Conservation (phyloP, 2,113 vertebrate species). For the Dicerorhinus sumatrensis region DNA sequence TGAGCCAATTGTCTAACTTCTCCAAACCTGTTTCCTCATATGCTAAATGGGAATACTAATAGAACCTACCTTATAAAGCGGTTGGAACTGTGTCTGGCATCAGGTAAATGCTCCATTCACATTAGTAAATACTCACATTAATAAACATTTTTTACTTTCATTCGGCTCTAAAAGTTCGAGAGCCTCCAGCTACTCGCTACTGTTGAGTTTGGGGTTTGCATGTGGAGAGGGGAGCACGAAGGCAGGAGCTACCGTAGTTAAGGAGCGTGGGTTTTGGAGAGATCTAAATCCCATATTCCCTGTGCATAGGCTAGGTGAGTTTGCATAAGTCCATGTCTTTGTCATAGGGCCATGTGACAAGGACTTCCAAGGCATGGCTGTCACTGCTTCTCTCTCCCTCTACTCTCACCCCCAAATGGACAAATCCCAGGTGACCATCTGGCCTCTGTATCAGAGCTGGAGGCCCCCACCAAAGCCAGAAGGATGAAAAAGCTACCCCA, state of each 20-base stretch:
- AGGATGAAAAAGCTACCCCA: neutral
- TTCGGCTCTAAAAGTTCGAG: slow-evolving; percentile 28
- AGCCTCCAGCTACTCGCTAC: neutral
- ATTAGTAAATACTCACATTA: neutral
- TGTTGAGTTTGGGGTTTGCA: neutral
- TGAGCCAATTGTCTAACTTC: neutral
- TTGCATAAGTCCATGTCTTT: neutral
- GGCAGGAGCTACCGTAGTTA: neutral
- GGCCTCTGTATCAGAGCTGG: neutral
- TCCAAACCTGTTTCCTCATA: neutral
- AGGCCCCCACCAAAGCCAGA: neutral
- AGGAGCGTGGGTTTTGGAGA: neutral
- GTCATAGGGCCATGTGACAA: neutral
- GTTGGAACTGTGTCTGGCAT: neutral
- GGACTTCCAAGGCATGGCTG: neutral
- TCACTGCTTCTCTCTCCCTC: neutral
- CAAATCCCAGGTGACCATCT: neutral
- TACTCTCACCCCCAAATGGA: neutral
- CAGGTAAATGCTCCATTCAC: neutral
- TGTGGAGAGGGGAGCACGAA: neutral
- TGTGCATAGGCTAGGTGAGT: neutral
- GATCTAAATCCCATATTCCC: neutral
- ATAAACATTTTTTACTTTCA: neutral
- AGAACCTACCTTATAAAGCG: neutral
- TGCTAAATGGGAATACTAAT: neutral